Evolutionary conservation across 2,797 vertebrate genomes (phyloP), one percentile per base, ranked within the genome.

Genomic region (Cetoscarus ocellatus): DNA sequence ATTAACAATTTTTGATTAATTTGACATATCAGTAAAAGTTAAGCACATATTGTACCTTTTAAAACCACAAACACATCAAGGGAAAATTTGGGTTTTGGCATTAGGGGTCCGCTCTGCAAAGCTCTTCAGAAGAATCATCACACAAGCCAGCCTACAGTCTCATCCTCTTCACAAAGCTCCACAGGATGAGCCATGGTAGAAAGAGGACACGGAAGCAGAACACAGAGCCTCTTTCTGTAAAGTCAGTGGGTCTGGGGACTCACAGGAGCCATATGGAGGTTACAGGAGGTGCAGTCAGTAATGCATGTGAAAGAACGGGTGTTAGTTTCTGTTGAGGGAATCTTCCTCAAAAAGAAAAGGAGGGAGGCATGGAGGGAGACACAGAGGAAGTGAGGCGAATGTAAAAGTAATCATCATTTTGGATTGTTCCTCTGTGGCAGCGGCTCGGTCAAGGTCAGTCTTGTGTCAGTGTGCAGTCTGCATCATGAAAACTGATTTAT

Each of bases 401-500:
- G 93, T 85, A 89, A 94, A 94, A 94, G 88, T 78, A 87, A 94
- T 94, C 91, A 94, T 91, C 92, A 90, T 94, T 90, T 86, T 68
- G 76, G 71, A 74, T 75, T 70, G 87, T 89, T 91, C 86, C 83
- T 83, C 71, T 73, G 86, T 84, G 92, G 79, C 80, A 56, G 82
- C 66, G 53, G 68, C 70, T 82, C 47, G 57, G 55, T 61, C 67
- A 72, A 87, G 92, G 90, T 91, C 87, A 74, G 85, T 45, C 50
- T 63, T 65, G 85, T 88, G 87, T 92, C 91, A 90, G 61, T 53
- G 61, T 59, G 36, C 81, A 80, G 77, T 86, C 79, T 77, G 72
- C 80, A 79, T 84, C 81, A 74, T 79, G 63, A 84, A 84, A 82
- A 80, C 70, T 84, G 86, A 91, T 81, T 87, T 87, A 92, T 79